Evolutionary conservation across 1,140 invertebrate genomes (phyloP).

Genomic region (Drosophila persimilis): DNA sequence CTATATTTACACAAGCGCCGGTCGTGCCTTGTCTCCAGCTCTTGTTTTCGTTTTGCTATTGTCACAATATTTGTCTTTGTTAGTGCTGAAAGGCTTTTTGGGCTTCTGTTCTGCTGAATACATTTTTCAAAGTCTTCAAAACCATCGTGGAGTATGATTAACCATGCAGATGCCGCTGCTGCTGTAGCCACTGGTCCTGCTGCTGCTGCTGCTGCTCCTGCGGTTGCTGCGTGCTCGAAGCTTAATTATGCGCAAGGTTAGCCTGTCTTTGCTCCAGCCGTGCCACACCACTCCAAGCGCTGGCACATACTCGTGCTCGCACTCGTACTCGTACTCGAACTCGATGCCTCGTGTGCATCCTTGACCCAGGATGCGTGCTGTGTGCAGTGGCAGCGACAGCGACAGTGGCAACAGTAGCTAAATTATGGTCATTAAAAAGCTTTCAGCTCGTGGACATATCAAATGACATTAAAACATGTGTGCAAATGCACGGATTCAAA

Average conservation of each 20-base stretch:
- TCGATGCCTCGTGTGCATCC: constrained; percentile 44
- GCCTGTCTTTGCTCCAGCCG: constrained; percentile 13
- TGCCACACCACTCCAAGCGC: too few species aligned
- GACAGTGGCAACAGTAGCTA: constrained; percentile 7
- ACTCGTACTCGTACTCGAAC: neutral
- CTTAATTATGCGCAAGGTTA: constrained; percentile 68
- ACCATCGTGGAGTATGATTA: constrained; percentile 73
- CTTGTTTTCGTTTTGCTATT: constrained; percentile 44
- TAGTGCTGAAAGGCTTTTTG: constrained; percentile 66
- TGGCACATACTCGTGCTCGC: neutral
- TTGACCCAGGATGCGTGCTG: constrained; percentile 55
- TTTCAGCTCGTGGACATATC: constrained; percentile 57
- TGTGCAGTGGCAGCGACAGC: too few species aligned
- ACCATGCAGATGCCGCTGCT: constrained; percentile 61
- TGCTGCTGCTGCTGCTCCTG: constrained; percentile 26
- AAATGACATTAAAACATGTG: constrained; percentile 49
- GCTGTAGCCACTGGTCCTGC: constrained; percentile 15
- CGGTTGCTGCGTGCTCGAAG: constrained; percentile 51
- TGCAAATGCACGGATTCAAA: constrained; percentile 10
- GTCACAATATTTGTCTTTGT: constrained; percentile 75
- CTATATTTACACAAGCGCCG: constrained; percentile 69
- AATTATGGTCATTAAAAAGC: constrained; percentile 68
- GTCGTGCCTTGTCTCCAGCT: constrained; percentile 24
- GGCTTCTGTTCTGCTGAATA: constrained; percentile 39
- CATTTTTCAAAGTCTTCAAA: constrained; percentile 50